Evolutionary conservation across 2,113 vertebrate genomes (phyloP).

Genomic region (Nycticryphes semicollaris): DNA sequence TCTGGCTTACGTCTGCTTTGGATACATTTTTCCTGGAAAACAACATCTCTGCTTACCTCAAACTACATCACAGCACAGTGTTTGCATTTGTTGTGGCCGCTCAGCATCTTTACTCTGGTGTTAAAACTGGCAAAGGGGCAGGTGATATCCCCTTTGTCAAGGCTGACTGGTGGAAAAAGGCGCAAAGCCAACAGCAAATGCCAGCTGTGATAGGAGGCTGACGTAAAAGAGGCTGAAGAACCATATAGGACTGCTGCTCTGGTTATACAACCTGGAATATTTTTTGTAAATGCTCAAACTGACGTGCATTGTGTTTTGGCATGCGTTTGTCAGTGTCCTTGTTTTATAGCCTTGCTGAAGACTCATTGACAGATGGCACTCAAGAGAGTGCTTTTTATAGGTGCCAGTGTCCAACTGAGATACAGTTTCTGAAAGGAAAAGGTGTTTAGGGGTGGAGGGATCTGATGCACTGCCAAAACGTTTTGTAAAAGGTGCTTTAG

Average conservation of each 20-base stretch:
- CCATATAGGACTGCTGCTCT: neutral
- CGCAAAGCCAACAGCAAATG: slow-evolving; percentile 11
- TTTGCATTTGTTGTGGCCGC: neutral
- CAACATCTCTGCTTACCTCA: neutral
- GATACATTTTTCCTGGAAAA: slow-evolving; percentile 13
- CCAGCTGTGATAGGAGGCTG: slow-evolving; percentile 52
- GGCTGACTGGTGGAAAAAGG: slow-evolving; percentile 20
- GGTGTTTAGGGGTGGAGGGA: slow-evolving; percentile 52
- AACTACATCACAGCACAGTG: neutral
- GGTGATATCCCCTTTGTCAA: slow-evolving; percentile 1
- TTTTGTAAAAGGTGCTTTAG: slow-evolving; percentile 53
- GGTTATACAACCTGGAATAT: neutral
- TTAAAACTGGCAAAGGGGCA: slow-evolving; percentile 41
- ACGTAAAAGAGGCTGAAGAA: neutral
- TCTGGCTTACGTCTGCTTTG: neutral
- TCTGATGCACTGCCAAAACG: slow-evolving; percentile 30
- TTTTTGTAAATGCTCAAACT: slow-evolving; percentile 8
- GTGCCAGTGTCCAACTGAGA: slow-evolving; percentile 21
- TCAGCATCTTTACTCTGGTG: slow-evolving; percentile 25
- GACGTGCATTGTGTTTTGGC: slow-evolving; percentile 31
- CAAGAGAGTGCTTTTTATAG: slow-evolving; percentile 70
- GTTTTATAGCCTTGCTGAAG: slow-evolving; percentile 57
- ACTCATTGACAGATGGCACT: slow-evolving; percentile 49
- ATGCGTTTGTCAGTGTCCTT: slow-evolving; percentile 32
- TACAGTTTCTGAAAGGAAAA: slow-evolving; percentile 58